Conservation (phyloP, 2,888 invertebrate genomes). For the Caenorhabditis sp. region DNA sequence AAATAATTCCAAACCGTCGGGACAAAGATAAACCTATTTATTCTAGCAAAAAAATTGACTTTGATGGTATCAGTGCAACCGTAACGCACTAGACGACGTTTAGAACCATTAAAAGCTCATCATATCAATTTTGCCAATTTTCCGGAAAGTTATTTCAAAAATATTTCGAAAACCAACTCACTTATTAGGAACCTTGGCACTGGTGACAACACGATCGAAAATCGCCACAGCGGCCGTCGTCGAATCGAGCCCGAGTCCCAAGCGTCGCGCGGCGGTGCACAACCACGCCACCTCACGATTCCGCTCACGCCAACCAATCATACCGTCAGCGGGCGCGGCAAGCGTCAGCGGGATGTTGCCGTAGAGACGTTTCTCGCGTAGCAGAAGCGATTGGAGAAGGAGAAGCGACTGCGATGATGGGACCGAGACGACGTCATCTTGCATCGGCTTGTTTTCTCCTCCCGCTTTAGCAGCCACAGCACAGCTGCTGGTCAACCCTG, state of each 20-base stretch:
- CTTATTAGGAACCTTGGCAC: conserved; percentile 44
- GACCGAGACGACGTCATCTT: conserved; percentile 29
- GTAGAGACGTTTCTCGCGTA: conserved; percentile 40
- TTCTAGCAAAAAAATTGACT: too few species aligned
- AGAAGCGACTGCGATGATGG: conserved; percentile 36
- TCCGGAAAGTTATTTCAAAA: too few species aligned
- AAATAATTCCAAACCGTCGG: too few species aligned
- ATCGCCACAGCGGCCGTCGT: conserved; percentile 44
- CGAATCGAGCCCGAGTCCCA: conserved; percentile 46
- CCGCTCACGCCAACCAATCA: conserved; percentile 50
- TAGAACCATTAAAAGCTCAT: too few species aligned
- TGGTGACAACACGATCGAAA: conserved; percentile 50
- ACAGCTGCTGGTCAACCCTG: conserved; percentile 47
- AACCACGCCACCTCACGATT: conserved; percentile 52
- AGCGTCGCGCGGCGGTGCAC: conserved; percentile 32
- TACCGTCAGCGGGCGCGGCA: conserved; percentile 42
- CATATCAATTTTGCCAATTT: too few species aligned
- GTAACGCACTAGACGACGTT: too few species aligned
- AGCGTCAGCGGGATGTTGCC: background rate
- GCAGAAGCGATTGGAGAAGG: conserved; percentile 35
- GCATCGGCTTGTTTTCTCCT: conserved; percentile 29
- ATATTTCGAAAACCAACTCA: conserved; percentile 5
- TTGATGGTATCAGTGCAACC: too few species aligned
- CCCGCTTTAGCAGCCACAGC: conserved; percentile 37
- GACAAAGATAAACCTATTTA: too few species aligned